Conservation (phyloP, 2,888 invertebrate species). For the Phorcus lineatus region DNA sequence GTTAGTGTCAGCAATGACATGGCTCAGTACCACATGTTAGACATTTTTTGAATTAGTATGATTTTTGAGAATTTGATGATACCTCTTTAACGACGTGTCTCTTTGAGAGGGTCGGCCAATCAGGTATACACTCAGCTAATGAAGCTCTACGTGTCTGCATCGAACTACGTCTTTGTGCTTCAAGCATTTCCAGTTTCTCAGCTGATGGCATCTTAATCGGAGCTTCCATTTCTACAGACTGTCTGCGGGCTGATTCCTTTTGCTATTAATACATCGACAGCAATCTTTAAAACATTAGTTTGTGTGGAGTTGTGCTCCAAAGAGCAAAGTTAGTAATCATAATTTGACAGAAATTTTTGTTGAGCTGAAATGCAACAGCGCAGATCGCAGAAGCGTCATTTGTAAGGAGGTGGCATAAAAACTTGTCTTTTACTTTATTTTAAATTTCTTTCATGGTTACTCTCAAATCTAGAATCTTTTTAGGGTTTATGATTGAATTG, state of each 20-base stretch:
- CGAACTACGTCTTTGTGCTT: slow-evolving; percentile 61
- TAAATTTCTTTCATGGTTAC: no score
- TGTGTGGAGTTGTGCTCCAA: background rate
- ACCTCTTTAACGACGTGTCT: slow-evolving; percentile 67
- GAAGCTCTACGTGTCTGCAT: slow-evolving; percentile 68
- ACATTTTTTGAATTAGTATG: no score
- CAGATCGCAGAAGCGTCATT: no score
- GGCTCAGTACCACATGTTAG: no score
- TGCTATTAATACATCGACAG: slow-evolving; percentile 11
- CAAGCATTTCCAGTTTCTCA: slow-evolving; percentile 67
- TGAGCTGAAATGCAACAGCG: background rate
- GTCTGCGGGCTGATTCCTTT: slow-evolving; percentile 38
- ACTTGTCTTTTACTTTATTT: no score
- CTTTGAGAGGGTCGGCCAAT: slow-evolving; percentile 88
- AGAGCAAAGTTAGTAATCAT: background rate
- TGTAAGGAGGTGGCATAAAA: no score
- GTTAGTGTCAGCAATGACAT: no score
- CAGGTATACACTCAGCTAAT: slow-evolving; percentile 89
- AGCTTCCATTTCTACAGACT: slow-evolving; percentile 62
- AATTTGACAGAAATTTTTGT: no score
- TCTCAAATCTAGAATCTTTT: no score
- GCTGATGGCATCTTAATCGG: slow-evolving; percentile 58
- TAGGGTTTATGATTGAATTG: no score
- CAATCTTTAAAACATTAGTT: no score
- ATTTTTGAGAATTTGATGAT: slow-evolving; percentile 29